phyloP scores from a whole-genome alignment of 2,888 invertebrate species.

The Cephus spinipes region DNA sequence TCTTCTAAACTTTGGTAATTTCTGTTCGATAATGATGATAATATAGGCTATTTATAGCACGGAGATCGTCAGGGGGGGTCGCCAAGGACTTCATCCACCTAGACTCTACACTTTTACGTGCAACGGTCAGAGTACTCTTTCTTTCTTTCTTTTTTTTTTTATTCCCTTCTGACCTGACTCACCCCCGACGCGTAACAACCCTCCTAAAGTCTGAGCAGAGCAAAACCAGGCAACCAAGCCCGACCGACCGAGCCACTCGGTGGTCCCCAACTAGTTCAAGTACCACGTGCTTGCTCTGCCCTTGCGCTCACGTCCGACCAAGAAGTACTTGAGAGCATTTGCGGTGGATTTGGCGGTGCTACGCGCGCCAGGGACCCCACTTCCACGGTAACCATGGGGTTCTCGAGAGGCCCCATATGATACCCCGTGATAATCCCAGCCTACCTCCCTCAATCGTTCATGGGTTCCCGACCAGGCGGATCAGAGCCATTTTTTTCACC shows the following conservation, averaged over 20 bases:
- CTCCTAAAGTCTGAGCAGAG: no score
- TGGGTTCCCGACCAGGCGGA: background rate
- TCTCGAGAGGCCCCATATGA: slow-evolving; percentile 62
- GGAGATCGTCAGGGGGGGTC: no score
- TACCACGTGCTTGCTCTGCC: slow-evolving; percentile 62
- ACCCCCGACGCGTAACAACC: no score
- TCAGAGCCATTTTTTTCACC: slow-evolving; percentile 17
- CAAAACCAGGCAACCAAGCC: no score
- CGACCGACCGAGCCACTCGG: slow-evolving; percentile 48
- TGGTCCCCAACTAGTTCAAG: slow-evolving; percentile 66
- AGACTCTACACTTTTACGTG: no score
- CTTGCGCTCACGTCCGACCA: slow-evolving; percentile 64
- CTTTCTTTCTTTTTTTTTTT: no score
- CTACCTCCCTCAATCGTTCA: slow-evolving; percentile 34
- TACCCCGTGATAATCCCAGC: slow-evolving; percentile 56
- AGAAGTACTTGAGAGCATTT: slow-evolving; percentile 65
- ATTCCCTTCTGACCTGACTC: no score
- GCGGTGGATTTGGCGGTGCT: slow-evolving; percentile 66
- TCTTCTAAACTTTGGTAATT: no score
- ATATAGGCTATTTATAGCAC: no score
- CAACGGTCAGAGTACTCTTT: no score
- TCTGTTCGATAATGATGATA: no score
- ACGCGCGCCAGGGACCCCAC: slow-evolving; percentile 57
- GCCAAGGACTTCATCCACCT: no score
- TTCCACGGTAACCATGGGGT: slow-evolving; percentile 38